Conservation (phyloP, 2,113 vertebrate genomes). For the Pituophis catenifer region DNA sequence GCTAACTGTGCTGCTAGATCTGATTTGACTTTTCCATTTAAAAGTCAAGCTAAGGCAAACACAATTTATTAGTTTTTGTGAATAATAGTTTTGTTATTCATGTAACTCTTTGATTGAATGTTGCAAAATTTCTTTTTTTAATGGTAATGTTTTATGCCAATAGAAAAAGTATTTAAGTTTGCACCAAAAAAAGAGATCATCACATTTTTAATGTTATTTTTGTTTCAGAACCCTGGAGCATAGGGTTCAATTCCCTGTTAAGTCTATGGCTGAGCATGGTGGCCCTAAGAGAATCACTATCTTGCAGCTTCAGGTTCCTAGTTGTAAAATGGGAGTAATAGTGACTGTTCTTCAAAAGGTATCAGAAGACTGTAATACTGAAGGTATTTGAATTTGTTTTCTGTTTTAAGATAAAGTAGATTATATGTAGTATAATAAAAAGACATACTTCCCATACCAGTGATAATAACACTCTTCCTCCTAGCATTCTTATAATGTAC, state of each 20-base stretch:
- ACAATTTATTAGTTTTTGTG: background rate
- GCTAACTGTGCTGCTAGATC: background rate
- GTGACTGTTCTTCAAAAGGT: constrained; percentile 6
- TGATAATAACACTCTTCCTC: background rate
- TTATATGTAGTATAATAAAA: background rate
- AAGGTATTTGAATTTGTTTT: background rate
- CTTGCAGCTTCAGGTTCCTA: constrained; percentile 4
- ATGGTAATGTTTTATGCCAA: background rate
- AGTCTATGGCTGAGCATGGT: background rate
- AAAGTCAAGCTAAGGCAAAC: background rate
- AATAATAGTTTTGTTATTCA: background rate
- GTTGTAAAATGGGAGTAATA: constrained; percentile 9
- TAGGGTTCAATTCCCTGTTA: constrained; percentile 7
- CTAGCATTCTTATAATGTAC: background rate
- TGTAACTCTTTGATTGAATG: background rate
- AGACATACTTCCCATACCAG: background rate
- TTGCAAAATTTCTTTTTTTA: background rate
- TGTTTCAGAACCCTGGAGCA: background rate
- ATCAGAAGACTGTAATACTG: background rate
- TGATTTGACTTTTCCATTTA: background rate
- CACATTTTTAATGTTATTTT: constrained; percentile 6
- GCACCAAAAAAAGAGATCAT: background rate
- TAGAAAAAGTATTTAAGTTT: background rate
- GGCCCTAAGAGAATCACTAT: constrained; percentile 1
- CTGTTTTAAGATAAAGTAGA: background rate